These are phyloP conservation scores for Siderastrea radians DNA, from an alignment of 92 coral and sea anemone species.

Conservation along the genomic window DNA sequence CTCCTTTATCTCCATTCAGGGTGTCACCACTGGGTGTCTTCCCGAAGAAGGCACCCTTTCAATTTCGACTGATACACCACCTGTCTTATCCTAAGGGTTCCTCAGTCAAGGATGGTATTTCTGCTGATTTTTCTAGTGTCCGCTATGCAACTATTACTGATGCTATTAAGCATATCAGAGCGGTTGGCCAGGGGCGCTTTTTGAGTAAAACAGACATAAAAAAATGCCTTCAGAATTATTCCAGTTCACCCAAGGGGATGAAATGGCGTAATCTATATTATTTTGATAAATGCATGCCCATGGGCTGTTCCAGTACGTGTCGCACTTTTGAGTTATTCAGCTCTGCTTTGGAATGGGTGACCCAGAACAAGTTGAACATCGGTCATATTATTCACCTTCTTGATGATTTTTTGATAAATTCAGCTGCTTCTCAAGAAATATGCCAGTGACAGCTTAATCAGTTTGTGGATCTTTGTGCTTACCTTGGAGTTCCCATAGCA, in stretches of 20 bases:
- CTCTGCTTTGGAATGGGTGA: conserved; percentile 77
- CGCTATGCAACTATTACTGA: conserved; percentile 50
- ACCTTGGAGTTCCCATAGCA: conserved; percentile 76
- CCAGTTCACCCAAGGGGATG: conserved; percentile 73
- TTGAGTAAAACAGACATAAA: conserved; percentile 72
- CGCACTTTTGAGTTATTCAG: conserved; percentile 74
- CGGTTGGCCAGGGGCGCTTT: conserved; percentile 58
- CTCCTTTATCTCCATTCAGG: conserved; percentile 55
- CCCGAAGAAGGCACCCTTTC: conserved; percentile 67
- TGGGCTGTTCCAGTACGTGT: conserved; percentile 83
- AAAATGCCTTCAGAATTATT: conserved; percentile 79
- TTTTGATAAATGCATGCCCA: conserved; percentile 77
- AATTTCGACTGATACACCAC: conserved; percentile 73
- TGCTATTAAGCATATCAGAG: conserved; percentile 58
- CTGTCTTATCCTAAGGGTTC: conserved; percentile 73
- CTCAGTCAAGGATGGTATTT: conserved; percentile 77
- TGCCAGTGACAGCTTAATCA: conserved; percentile 51
- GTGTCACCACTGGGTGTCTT: conserved; percentile 76
- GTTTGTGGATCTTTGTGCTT: conserved; percentile 47
- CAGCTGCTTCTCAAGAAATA: conserved; percentile 33
- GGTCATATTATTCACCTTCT: conserved; percentile 56
- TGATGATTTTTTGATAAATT: conserved; percentile 66
- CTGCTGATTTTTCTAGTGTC: conserved; percentile 55
- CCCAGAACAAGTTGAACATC: conserved; percentile 54
- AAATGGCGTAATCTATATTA: conserved; percentile 61